A percentile compares a stretch with the other conserved stretches of the same genome.
phyloP scores from a whole-genome alignment of 2,113 vertebrate species.

The Hoplias malabaricus region DNA sequence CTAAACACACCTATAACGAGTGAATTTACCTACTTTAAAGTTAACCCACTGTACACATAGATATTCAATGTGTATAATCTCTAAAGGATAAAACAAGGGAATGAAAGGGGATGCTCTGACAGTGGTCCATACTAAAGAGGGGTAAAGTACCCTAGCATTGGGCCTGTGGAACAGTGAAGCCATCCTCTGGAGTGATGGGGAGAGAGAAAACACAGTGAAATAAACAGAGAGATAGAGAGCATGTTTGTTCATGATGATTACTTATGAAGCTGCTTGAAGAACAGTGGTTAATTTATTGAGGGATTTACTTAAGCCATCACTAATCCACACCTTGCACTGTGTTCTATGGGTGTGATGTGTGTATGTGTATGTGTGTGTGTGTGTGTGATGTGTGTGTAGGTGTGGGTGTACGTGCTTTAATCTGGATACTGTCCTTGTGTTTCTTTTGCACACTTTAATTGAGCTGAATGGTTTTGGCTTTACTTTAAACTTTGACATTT shows the following conservation, averaged over 20 bases:
- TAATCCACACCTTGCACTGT: constrained; percentile 37
- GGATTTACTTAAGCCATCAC: constrained; percentile 30
- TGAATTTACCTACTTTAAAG: no score
- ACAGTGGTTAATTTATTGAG: constrained; percentile 37
- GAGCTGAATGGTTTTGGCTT: no score
- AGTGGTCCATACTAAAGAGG: no score
- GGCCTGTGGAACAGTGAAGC: no score
- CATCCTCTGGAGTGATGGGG: no score
- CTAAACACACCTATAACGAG: no score
- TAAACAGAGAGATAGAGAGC: neutral
- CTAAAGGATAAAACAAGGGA: no score
- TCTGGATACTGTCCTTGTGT: neutral
- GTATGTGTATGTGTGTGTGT: constrained; percentile 23
- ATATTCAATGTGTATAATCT: no score
- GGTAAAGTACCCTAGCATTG: no score
- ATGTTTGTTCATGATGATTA: neutral
- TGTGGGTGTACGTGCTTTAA: neutral
- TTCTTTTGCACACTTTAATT: neutral
- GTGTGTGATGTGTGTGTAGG: no score
- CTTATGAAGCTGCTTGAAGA: neutral
- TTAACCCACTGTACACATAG: no score
- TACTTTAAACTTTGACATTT: neutral
- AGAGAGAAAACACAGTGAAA: neutral
- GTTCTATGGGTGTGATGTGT: neutral
- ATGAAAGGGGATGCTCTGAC: no score